Evolutionary conservation across 2,113 vertebrate species (phyloP), one percentile per base, ranked within the genome.

Genomic region (Cariama cristata): DNA sequence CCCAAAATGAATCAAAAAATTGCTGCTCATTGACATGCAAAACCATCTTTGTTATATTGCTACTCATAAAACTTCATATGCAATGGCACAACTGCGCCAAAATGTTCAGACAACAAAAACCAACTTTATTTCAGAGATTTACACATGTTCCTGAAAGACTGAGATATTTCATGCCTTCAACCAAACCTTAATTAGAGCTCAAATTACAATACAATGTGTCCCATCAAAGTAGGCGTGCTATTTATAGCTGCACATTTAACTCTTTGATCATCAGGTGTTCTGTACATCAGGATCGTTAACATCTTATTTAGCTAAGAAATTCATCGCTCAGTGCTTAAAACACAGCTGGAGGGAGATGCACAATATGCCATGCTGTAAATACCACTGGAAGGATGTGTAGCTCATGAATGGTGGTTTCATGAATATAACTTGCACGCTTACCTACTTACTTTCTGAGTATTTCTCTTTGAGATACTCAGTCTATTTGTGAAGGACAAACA

Each of bases 31-130:
- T 91, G 93, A 87, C 91, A 97, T 92, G 77, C 79, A 95, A 95
- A 88, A 68, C 79, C 71, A 27, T 92, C 52, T 79, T 92, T 86
- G 74, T 87, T 95, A 68, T 77, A 85, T 27, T 91, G 44, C 64
- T 91, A 17, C 94, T 95, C 79, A 2, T 97, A 96, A 97, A 98
- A 96, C 83, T 96, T 95, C 88, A 83, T 95, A 89, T 47, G 77
- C 80, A 93, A 77, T 3, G 33, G 58, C 76, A 87, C 32, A 93
- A 90, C 56, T 75, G 53, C 77, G 91, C 93, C 88, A 96, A 96
- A 95, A 86, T 21, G 62, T 77, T 88, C 88, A 87, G 38, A 96
- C 67, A 90, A 94, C 59, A 87, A 96, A 97, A 85, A 3, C 0
- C 62, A 82, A 66, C 52, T 33, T 87, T 63, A 96, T 97, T 97